Percentiles rank a stretch among this genome's conserved stretches.
Evolutionary conservation across 1,140 invertebrate species (phyloP).

Genomic region (Neelides sp.): DNA sequence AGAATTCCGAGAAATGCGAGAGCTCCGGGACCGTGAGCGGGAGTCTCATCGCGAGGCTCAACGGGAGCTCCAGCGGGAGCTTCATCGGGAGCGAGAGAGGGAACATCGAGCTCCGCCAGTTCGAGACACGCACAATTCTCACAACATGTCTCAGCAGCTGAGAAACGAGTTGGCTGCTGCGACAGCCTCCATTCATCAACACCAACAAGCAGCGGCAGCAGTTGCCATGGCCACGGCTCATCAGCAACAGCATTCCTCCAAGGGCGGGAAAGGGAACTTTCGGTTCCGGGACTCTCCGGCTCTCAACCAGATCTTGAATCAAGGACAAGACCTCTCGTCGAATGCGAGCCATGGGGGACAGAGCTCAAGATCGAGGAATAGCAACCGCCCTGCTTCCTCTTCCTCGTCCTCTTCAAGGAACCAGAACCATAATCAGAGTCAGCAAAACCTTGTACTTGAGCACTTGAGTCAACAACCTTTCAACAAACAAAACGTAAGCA

Average conservation of each 20-base stretch:
- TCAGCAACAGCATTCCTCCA: constrained; percentile 14
- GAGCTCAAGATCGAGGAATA: constrained; percentile 5
- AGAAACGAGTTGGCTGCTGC: constrained; percentile 21
- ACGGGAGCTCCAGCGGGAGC: constrained; percentile 10
- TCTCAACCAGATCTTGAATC: too few relatives aligned
- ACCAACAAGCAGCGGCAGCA: constrained; percentile 16
- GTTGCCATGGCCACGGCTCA: constrained; percentile 15
- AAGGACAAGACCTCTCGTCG: too few relatives aligned
- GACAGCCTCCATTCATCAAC: constrained; percentile 15
- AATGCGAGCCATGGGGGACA: constrained; percentile 3
- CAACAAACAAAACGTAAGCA: constrained; percentile 18
- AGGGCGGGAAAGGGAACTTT: background rate
- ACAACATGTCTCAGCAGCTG: constrained; percentile 22
- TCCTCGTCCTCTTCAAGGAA: constrained; percentile 9
- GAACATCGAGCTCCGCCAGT: constrained; percentile 12
- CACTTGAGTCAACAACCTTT: constrained; percentile 19
- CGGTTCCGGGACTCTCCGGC: too few relatives aligned
- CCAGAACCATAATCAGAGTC: constrained; percentile 18
- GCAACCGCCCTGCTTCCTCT: constrained; percentile 1
- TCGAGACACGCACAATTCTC: constrained; percentile 11
- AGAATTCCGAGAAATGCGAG: constrained; percentile 12
- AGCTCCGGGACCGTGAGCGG: constrained; percentile 34
- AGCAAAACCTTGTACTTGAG: constrained; percentile 18
- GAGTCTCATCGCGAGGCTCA: constrained; percentile 34
- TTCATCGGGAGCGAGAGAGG: constrained; percentile 9